These are phyloP conservation scores for Caradrina kadenii DNA, from an alignment of 2,888 invertebrate species.

Conservation along the genomic window DNA sequence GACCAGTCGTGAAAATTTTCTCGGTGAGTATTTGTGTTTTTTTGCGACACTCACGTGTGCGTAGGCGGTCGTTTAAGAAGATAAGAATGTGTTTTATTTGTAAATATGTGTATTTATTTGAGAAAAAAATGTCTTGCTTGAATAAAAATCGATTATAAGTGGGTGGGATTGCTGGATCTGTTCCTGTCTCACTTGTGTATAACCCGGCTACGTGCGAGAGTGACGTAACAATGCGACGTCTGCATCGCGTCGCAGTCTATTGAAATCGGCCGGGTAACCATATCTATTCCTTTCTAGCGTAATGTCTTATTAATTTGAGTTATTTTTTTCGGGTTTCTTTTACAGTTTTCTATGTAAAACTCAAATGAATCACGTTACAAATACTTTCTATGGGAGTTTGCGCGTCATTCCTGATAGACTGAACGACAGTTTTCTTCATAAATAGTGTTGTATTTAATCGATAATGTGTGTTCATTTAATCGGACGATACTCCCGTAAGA, in stretches of 20 bases:
- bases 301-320: conserved; percentile 74
- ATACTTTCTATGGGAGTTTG: conserved; percentile 36
- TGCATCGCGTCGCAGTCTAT: conserved; percentile 64
- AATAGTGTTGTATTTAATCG: conserved; percentile 65
- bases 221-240: conserved; percentile 80
- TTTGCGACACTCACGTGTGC: conserved; percentile 60
- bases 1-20: conserved; percentile 81
- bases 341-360: conserved; percentile 77
- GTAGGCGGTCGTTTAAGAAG: conserved; percentile 62
- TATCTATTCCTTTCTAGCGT: conserved; percentile 74
- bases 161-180: conserved; percentile 83
- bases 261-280: conserved; percentile 76
- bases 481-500: conserved; percentile 49
- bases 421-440: conserved; percentile 26
- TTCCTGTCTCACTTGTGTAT: conserved; percentile 71
- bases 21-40: conserved; percentile 83
- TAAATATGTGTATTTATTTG: conserved; percentile 67
- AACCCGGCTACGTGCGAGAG: conserved; percentile 80
- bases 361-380: conserved; percentile 43
- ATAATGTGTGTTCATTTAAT: conserved; percentile 58
- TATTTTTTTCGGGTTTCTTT: conserved; percentile 69
- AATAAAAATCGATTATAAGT: conserved; percentile 89
- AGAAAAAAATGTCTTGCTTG: conserved; percentile 68
- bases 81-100: conserved; percentile 62
- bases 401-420: conserved; percentile 33